These are phyloP conservation scores for Sitobion miscanthi DNA, from an alignment of 1,140 invertebrate genomes.

Conservation along the genomic window DNA sequence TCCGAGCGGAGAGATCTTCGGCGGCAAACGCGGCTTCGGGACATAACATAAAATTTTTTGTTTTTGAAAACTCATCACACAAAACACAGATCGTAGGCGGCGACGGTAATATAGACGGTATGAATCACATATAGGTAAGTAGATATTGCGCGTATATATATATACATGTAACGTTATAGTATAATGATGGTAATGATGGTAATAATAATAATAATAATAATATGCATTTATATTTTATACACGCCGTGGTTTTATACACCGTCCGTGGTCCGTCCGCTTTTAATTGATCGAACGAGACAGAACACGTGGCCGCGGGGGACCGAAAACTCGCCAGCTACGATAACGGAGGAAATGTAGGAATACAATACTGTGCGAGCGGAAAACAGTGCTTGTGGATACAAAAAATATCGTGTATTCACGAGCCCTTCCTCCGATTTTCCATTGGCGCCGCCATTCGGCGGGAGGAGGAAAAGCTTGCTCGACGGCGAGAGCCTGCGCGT, in stretches of 20 bases:
- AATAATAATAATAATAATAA: not conserved
- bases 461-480: slow-evolving; percentile 37
- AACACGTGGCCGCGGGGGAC: not conserved
- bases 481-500: slow-evolving; percentile 51
- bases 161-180: not conserved
- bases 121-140: not conserved
- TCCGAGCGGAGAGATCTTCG: not conserved
- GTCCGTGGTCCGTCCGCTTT: not conserved
- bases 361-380: slow-evolving; percentile 15
- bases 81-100: not conserved
- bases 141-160: not conserved
- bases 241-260: not conserved
- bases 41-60: not conserved
- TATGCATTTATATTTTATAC: not conserved
- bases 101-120: not conserved
- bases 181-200: not conserved
- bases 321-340: not conserved
- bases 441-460: slow-evolving; percentile 47
- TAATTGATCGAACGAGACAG: not conserved
- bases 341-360: not conserved
- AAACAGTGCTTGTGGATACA: not conserved
- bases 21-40: not conserved
- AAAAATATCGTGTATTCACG: slow-evolving; percentile 44
- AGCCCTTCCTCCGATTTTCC: slow-evolving; percentile 51
- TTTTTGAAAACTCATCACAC: not conserved